Evolutionary conservation across 2,113 vertebrate species (phyloP), one percentile per base, ranked within the genome.

Genomic region (Aramus guarauna): DNA sequence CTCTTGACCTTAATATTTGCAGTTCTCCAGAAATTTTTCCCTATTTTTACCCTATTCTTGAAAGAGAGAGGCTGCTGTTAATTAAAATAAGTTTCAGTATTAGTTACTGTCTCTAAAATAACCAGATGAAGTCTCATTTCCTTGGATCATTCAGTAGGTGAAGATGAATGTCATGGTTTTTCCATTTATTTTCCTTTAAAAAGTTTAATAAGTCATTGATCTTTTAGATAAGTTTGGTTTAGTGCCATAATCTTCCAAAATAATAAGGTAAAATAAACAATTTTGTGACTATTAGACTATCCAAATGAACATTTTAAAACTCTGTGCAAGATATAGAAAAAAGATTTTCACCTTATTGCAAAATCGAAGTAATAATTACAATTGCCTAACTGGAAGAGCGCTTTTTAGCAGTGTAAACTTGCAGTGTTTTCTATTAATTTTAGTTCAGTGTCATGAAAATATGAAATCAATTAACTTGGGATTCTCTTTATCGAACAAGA

Each of bases 61-160:
- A 94, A 96, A 96, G 69, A 96, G 27, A 94, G 87, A 80, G 59
- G 36, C 26, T 62, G 45, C 64, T 87, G 22, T 75, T 94, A 97
- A 95, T 92, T 96, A 97, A 96, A 68, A 62, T 71, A 83, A 62
- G 26, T 87, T 88, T 71, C n/a, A 76, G 2, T 9, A 43, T 96
- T 95, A 81, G 58, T 85, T 96, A 91, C 53, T 96, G 72, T 85
- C 87, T 83, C 34, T 76, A 82, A 96, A 85, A 94, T 81, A 95
- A 92, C 24, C 41, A 94, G 81, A 92, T 79, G 37, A 96, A 85
- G 2, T 94, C 58, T 95, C 48, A 9, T 74, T 93, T 96, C 47
- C 72, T 88, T 81, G 52, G 47, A 76, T 95, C 74, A 45, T 59
- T 95, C 53, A 62, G 37, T 34, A 67, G 88, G 24, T 83, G 71